Percentiles rank a stretch among this genome's conserved stretches.
Evolutionary conservation across 2,888 invertebrate species (phyloP).

Genomic region (Chymomyza caudatula): DNA sequence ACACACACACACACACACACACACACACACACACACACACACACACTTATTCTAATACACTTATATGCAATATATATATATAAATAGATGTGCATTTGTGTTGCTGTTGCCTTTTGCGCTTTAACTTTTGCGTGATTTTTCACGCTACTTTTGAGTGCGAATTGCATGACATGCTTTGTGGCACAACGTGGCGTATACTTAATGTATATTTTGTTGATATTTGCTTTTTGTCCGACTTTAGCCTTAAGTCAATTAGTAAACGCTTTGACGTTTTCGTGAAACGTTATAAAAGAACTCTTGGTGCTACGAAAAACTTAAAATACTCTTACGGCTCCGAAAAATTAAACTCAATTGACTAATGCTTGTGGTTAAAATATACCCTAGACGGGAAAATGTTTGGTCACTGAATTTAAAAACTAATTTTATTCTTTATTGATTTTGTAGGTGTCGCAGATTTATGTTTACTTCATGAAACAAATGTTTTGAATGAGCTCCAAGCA

Average conservation of each 20-base stretch:
- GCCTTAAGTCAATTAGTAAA: not conserved
- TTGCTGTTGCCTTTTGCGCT: not conserved
- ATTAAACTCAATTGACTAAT: too few species aligned
- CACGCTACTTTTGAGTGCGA: conserved; percentile 37
- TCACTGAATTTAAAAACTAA: too few species aligned
- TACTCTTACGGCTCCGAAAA: too few species aligned
- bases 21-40: not conserved
- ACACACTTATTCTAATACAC: not conserved
- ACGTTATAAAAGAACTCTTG: too few species aligned
- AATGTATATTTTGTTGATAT: not conserved
- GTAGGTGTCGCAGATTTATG: too few species aligned
- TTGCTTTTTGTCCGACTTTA: not conserved
- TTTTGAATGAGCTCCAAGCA: too few species aligned
- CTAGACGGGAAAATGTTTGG: too few species aligned
- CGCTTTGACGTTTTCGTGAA: not conserved
- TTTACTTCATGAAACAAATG: too few species aligned
- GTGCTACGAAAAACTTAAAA: too few species aligned
- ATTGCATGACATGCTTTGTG: conserved; percentile 34
- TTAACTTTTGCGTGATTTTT: conserved; percentile 28
- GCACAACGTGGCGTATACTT: conserved; percentile 7
- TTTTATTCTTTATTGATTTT: too few species aligned
- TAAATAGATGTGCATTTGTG: conserved; percentile 7
- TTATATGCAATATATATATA: not conserved
- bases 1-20: not conserved
- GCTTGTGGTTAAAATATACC: too few species aligned